A percentile compares a stretch with the other conserved stretches of the same genome.
phyloP scores from a whole-genome alignment of 2,797 vertebrate species.

The Pipistrellus pygmaeus region DNA sequence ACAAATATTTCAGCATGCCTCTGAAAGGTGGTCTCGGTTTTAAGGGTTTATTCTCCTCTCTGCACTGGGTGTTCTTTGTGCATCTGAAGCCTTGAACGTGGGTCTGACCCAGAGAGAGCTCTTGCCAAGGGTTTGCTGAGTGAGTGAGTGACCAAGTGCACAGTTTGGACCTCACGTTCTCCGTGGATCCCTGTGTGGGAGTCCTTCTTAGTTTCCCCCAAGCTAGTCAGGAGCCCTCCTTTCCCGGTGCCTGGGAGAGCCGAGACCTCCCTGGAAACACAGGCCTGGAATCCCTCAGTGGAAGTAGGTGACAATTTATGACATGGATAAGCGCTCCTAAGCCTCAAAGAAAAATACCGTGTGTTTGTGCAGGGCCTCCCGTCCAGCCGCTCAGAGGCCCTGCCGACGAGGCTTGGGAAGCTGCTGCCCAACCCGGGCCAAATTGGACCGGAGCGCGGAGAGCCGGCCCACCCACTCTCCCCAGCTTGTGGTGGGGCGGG shows the following conservation, averaged over 20 bases:
- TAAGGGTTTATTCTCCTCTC: neutral
- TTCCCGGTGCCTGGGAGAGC: neutral
- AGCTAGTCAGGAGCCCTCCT: neutral
- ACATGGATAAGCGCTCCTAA: conserved; percentile 43
- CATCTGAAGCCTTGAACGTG: fast-evolving
- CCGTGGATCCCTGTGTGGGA: fast-evolving
- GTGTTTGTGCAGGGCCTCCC: neutral
- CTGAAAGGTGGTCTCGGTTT: fast-evolving
- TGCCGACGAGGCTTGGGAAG: conserved; percentile 21
- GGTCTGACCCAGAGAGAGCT: neutral
- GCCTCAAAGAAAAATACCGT: conserved; percentile 57
- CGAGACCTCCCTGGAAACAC: neutral
- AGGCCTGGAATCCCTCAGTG: conserved; percentile 32
- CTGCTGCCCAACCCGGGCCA: conserved; percentile 1
- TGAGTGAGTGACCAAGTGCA: neutral
- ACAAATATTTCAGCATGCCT: neutral
- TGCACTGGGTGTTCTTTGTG: neutral
- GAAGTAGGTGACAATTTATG: conserved; percentile 68
- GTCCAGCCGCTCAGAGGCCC: neutral
- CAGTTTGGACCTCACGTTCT: neutral
- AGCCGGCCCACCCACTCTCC: neutral
- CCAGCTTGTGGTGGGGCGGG: neutral
- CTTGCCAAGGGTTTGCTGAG: neutral
- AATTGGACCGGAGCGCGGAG: neutral
- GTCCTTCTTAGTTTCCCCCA: fast-evolving